Percentiles rank a stretch among this genome's conserved stretches.
phyloP scores from a whole-genome alignment of 2,113 vertebrate genomes.

The Microcebus griseorufus region DNA sequence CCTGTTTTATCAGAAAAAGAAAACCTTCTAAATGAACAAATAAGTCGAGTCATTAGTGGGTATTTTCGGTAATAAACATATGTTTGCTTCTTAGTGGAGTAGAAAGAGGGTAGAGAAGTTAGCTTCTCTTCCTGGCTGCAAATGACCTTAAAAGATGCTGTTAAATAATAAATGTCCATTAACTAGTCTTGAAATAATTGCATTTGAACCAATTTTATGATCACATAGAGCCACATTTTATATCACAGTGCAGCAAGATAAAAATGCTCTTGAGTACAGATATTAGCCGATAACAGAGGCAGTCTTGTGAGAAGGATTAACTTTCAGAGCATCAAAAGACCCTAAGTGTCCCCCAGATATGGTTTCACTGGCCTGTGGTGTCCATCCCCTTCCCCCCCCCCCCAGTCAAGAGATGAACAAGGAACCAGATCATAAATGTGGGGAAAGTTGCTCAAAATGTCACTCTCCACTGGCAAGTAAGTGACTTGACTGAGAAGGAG shows the following conservation, averaged over 20 bases:
- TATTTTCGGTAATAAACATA: conserved; percentile 8
- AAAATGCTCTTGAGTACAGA: background rate
- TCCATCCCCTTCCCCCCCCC: background rate
- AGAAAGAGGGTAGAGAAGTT: background rate
- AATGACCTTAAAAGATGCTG: conserved; percentile 33
- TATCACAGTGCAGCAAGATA: background rate
- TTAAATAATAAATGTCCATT: conserved; percentile 76
- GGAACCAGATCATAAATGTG: background rate
- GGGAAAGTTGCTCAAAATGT: background rate
- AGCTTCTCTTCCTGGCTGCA: conserved; percentile 12
- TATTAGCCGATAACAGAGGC: background rate
- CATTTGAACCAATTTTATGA: conserved; percentile 52
- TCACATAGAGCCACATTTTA: background rate
- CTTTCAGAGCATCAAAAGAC: background rate
- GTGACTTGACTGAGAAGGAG: no score
- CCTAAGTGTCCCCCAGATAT: background rate
- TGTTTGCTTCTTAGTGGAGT: conserved; percentile 25
- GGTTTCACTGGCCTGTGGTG: no score
- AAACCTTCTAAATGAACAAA: conserved; percentile 37
- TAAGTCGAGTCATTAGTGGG: background rate
- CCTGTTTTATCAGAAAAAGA: background rate
- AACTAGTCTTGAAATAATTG: conserved; percentile 59
- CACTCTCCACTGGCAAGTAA: background rate
- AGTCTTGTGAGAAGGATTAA: background rate
- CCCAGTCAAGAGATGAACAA: background rate